Percentiles rank a stretch among this genome's conserved stretches.
phyloP scores from a whole-genome alignment of 2,888 invertebrate genomes.

The Caenorhabditis wallacei region DNA sequence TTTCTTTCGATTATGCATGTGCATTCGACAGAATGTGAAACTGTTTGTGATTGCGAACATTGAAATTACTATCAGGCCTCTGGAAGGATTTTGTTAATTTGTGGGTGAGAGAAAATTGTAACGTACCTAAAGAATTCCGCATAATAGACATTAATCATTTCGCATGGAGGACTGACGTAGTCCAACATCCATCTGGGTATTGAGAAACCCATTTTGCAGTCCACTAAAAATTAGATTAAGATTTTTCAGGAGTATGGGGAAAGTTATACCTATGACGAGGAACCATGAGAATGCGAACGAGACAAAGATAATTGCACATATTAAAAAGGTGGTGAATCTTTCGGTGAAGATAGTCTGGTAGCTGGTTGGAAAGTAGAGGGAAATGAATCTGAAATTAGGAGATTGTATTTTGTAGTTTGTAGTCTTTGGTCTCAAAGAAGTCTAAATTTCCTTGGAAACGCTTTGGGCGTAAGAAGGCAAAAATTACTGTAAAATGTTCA shows the following conservation, averaged over 20 bases:
- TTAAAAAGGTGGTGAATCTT: conserved; percentile 64
- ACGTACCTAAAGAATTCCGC: conserved; percentile 71
- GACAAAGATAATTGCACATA: conserved; percentile 56
- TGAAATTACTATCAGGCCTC: conserved; percentile 69
- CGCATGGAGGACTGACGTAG: conserved; percentile 65
- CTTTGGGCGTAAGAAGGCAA: too few species aligned
- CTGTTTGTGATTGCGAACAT: conserved; percentile 69
- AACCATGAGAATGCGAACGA: conserved; percentile 68
- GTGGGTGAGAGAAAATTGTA: neutral
- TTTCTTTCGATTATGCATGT: conserved; percentile 69
- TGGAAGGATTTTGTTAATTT: conserved; percentile 12
- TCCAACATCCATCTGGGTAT: conserved; percentile 73
- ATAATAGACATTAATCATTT: conserved; percentile 68
- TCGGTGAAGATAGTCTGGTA: conserved; percentile 72
- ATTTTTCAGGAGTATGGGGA: neutral
- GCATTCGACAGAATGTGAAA: conserved; percentile 71
- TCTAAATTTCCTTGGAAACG: neutral
- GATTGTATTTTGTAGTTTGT: neutral
- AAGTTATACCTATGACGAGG: conserved; percentile 47
- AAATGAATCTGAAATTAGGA: conserved; percentile 68
- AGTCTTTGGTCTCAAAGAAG: neutral
- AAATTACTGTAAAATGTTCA: too few species aligned
- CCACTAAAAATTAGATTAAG: conserved; percentile 48
- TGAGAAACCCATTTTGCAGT: conserved; percentile 73
- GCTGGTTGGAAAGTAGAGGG: conserved; percentile 73